These are phyloP conservation scores for Campylomormyrus numenius DNA, from an alignment of 2,113 vertebrate genomes.

Conservation along the genomic window DNA sequence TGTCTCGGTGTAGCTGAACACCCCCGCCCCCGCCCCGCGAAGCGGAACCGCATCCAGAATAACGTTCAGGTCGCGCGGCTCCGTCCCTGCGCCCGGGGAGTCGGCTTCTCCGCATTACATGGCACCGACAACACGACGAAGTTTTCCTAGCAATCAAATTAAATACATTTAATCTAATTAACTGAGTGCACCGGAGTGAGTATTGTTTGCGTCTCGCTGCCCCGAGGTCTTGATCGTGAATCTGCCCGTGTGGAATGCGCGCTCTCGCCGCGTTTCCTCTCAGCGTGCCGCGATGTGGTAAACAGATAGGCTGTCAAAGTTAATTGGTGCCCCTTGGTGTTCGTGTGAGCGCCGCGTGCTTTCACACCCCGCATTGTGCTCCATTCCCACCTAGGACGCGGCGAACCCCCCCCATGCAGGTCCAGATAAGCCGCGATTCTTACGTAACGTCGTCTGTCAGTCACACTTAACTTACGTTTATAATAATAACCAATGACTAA, in stretches of 20 bases:
- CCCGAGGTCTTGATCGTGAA: neutral
- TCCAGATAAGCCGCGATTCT: neutral
- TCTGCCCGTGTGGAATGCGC: neutral
- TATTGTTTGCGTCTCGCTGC: neutral
- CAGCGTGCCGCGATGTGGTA: neutral
- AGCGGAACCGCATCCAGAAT: neutral
- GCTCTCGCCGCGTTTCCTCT: neutral
- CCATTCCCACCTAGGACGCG: neutral
- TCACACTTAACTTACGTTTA: neutral
- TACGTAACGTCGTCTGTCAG: neutral
- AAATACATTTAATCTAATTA: conserved; percentile 4
- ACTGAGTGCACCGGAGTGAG: neutral
- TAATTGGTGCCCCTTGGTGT: neutral
- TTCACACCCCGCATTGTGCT: neutral
- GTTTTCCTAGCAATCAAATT: neutral
- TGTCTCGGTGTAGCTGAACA: neutral
- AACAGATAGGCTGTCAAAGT: conserved; percentile 5
- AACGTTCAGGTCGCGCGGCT: neutral
- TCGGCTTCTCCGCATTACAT: neutral
- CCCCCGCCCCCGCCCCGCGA: neutral
- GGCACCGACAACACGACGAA: neutral
- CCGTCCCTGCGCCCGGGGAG: neutral
- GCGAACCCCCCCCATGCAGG: neutral
- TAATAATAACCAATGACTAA: neutral
- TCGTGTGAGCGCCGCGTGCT: neutral